Percentiles rank a stretch among this genome's conserved stretches.
phyloP scores from a whole-genome alignment of 2,888 invertebrate genomes.

The Xylota segnis region DNA sequence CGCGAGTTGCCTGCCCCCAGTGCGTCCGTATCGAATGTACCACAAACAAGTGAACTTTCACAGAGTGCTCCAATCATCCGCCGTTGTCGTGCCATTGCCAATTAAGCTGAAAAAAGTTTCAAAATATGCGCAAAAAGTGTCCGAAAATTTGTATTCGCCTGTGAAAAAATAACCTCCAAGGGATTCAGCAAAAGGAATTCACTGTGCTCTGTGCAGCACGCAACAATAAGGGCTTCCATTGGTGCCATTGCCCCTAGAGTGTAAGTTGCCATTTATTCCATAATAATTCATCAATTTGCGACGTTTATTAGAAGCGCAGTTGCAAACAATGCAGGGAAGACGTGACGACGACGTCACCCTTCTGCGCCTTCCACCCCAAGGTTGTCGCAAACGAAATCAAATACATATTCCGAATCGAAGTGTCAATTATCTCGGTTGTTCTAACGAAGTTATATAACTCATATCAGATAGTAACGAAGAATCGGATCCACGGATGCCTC shows the following conservation, averaged over 20 bases:
- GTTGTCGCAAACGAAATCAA: not conserved
- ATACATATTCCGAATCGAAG: constrained; percentile 20
- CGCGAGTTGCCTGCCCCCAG: not conserved
- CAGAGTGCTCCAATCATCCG: constrained; percentile 22
- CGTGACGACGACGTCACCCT: constrained; percentile 23
- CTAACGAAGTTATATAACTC: constrained; percentile 33
- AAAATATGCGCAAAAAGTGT: constrained; percentile 58
- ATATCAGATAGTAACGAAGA: constrained; percentile 16
- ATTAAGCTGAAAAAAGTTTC: not conserved
- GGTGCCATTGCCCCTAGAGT: constrained; percentile 46
- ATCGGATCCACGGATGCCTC: not conserved
- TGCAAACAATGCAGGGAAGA: constrained; percentile 16
- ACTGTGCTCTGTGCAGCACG: not conserved
- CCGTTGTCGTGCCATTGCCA: not conserved
- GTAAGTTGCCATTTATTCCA: constrained; percentile 47
- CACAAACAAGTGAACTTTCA: constrained; percentile 33
- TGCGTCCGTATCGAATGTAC: constrained; percentile 30
- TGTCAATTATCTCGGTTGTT: constrained; percentile 18
- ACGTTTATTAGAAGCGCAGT: constrained; percentile 14
- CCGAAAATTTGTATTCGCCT: not conserved
- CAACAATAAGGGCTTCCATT: constrained; percentile 30
- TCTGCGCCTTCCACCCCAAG: not conserved
- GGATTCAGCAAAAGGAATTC: not conserved
- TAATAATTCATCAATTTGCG: constrained; percentile 20
- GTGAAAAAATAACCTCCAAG: constrained; percentile 19